Evolutionary conservation across 2,113 vertebrate genomes (phyloP).

Genomic region (Arenaria interpres): DNA sequence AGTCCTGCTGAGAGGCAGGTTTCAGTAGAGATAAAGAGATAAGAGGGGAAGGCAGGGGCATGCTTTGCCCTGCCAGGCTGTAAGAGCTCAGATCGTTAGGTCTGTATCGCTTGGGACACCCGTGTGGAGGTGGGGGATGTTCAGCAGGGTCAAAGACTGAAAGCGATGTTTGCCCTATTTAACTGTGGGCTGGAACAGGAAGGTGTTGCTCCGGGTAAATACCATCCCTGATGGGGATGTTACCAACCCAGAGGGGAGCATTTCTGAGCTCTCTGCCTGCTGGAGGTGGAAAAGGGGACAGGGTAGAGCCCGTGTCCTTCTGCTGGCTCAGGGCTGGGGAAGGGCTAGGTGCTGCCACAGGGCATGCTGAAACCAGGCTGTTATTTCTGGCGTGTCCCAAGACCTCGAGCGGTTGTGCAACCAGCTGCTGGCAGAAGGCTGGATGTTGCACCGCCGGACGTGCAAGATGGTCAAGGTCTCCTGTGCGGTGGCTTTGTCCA

Average conservation of each 20-base stretch:
- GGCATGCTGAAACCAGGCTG: not conserved
- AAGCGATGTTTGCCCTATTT: not conserved
- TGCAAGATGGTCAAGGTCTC: not conserved
- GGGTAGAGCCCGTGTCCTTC: not conserved
- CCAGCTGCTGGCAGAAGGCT: not conserved
- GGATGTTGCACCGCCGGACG: rapidly evolving
- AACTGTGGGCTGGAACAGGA: not conserved
- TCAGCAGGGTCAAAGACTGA: not conserved
- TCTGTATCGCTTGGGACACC: not conserved
- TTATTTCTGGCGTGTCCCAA: not conserved
- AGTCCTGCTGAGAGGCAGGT: not conserved
- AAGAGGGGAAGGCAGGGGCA: not conserved
- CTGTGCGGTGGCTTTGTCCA: not conserved
- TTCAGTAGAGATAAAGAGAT: not conserved
- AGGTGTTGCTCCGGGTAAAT: not conserved
- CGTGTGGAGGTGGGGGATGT: not conserved
- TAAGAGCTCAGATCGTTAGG: not conserved
- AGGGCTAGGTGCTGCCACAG: not conserved
- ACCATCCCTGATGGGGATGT: rapidly evolving
- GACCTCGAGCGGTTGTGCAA: not conserved
- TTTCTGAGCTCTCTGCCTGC: not conserved
- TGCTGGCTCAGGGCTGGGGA: not conserved
- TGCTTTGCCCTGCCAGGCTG: not conserved
- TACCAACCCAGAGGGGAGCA: not conserved
- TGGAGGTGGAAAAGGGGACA: not conserved